Evolutionary conservation across 64 coral and sea anemone species (phyloP).

Genomic region (Porites lutea): DNA sequence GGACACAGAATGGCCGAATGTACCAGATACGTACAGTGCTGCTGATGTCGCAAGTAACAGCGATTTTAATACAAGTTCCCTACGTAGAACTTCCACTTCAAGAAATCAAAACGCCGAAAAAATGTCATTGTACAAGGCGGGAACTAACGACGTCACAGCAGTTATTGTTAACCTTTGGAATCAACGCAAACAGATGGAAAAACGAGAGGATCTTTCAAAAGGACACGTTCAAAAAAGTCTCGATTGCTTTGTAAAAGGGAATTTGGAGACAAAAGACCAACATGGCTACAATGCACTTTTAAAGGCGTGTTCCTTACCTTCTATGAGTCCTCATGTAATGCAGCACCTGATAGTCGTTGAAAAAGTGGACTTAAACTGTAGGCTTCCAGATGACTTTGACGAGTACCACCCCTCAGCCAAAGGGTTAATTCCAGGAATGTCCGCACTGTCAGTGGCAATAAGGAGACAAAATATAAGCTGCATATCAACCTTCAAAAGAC

Average conservation of each 20-base stretch:
- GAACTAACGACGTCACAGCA: slow-evolving; percentile 68
- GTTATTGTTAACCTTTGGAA: slow-evolving; percentile 65
- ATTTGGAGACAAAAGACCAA: slow-evolving; percentile 28
- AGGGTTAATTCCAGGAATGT: slow-evolving; percentile 41
- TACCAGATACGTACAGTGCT: not conserved
- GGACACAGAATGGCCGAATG: not conserved
- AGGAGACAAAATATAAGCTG: slow-evolving; percentile 12
- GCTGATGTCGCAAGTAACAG: not conserved
- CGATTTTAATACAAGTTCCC: not conserved
- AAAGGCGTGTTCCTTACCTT: slow-evolving; percentile 65
- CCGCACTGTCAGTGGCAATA: slow-evolving; percentile 50
- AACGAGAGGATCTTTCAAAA: slow-evolving; percentile 5
- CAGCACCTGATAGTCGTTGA: slow-evolving; percentile 32
- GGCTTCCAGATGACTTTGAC: not conserved
- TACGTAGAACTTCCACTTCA: not conserved
- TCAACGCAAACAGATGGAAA: not conserved
- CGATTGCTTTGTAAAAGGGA: not conserved
- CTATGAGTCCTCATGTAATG: slow-evolving; percentile 40
- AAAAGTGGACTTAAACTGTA: slow-evolving; percentile 72
- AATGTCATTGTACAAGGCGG: not conserved
- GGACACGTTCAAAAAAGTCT: slow-evolving; percentile 28
- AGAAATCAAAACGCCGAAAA: not conserved
- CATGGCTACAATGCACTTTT: slow-evolving; percentile 72
- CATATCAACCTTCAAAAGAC: slow-evolving; percentile 14
- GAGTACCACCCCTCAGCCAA: not conserved